phyloP scores from a whole-genome alignment of 2,888 invertebrate species.

The Sinohyriopsis cumingii region DNA sequence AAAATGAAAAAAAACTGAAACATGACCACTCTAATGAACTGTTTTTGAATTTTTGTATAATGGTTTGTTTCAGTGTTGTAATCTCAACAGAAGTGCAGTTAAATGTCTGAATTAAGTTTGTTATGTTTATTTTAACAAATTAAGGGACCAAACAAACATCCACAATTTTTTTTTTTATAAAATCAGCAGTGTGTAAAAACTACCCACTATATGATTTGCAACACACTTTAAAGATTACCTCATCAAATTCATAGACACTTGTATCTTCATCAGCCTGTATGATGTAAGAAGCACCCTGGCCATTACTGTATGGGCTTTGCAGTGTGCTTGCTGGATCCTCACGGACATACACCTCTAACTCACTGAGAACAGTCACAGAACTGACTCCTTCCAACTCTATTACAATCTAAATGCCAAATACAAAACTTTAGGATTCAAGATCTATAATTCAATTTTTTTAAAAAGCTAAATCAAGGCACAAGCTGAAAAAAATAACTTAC shows the following conservation, averaged over 20 bases:
- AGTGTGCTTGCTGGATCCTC: conserved; percentile 43
- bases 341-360: conserved; percentile 47
- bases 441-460: neutral
- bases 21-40: too few relatives aligned
- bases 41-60: too few relatives aligned
- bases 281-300: conserved; percentile 42
- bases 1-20: too few relatives aligned
- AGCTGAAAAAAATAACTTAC: too few relatives aligned
- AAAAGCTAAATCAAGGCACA: neutral
- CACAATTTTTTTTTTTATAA: too few relatives aligned
- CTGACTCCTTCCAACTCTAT: conserved; percentile 31
- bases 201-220: too few relatives aligned
- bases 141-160: too few relatives aligned
- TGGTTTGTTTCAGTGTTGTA: too few relatives aligned
- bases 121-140: too few relatives aligned
- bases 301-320: conserved; percentile 46
- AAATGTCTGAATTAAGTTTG: too few relatives aligned
- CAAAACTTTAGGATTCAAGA: neutral
- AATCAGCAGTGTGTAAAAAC: too few relatives aligned
- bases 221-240: conserved; percentile 26
- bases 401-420: conserved; percentile 34
- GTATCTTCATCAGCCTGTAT: conserved; percentile 25
- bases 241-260: conserved; percentile 35
- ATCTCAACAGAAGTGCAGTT: too few relatives aligned
- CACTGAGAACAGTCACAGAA: conserved; percentile 33